Evolutionary conservation across 1,140 invertebrate genomes (phyloP).

Genomic region (Polypedilum vanderplanki): DNA sequence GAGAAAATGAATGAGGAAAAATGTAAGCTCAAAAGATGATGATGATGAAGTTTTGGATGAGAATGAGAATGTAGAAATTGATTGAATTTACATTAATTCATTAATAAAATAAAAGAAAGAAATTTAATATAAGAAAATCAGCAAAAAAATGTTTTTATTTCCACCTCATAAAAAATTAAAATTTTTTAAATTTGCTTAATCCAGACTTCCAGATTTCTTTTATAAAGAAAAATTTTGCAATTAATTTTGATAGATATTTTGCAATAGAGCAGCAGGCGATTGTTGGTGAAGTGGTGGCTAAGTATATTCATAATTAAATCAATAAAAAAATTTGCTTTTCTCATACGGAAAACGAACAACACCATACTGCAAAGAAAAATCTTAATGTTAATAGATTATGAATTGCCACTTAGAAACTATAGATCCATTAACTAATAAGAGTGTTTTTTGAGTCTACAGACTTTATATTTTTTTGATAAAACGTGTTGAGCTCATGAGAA

Average conservation of each 20-base stretch:
- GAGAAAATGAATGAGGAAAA: slow-evolving; percentile 33
- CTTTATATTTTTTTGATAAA: neutral
- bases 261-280: neutral
- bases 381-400: slow-evolving; percentile 25
- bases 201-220: too few relatives aligned
- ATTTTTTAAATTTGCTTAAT: neutral
- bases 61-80: slow-evolving; percentile 43
- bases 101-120: neutral
- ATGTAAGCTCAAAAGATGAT: slow-evolving; percentile 28
- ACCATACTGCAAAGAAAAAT: neutral
- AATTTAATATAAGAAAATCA: too few relatives aligned
- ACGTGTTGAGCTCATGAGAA: slow-evolving; percentile 2
- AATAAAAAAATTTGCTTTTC: neutral
- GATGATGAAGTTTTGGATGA: slow-evolving; percentile 32
- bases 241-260: slow-evolving; percentile 1
- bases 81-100: slow-evolving; percentile 33
- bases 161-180: neutral
- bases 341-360: neutral
- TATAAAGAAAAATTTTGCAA: neutral
- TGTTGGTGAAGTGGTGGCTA: neutral
- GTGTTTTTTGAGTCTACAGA: neutral
- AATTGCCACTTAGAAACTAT: slow-evolving; percentile 4
- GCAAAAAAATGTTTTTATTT: slow-evolving; percentile 20
- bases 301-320: neutral
- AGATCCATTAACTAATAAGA: slow-evolving; percentile 26